Percentiles rank a stretch among this genome's conserved stretches.
These are phyloP conservation scores for Zophobas atratus DNA, from an alignment of 1,140 invertebrate genomes.

Conservation along the genomic window DNA sequence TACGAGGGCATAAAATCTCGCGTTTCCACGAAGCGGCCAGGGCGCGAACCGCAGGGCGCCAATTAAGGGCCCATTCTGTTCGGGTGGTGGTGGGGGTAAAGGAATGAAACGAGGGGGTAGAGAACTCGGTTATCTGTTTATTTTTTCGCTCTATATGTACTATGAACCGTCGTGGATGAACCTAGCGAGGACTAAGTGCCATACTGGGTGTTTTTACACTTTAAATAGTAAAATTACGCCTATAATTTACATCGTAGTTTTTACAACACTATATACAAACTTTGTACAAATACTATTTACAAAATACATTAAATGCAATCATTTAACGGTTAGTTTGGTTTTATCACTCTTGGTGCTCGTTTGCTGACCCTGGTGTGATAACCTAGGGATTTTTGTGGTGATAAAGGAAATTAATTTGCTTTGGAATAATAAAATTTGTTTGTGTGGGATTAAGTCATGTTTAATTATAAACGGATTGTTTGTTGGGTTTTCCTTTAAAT, in stretches of 20 bases:
- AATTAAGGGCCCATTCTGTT: constrained; percentile 61
- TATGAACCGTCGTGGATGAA: background rate
- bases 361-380: constrained; percentile 38
- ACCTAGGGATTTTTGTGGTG: background rate
- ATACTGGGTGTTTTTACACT: constrained; percentile 27
- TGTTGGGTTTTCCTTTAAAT: too few species aligned
- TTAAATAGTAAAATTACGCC: constrained; percentile 47
- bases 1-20: constrained; percentile 13
- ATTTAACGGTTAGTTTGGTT: constrained; percentile 50
- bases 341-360: constrained; percentile 42
- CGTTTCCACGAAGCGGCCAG: background rate
- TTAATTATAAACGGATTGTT: constrained; percentile 10
- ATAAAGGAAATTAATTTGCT: constrained; percentile 41
- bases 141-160: constrained; percentile 15
- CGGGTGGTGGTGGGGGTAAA: constrained; percentile 12
- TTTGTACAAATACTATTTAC: constrained; percentile 50
- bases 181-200: constrained; percentile 10
- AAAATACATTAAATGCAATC: constrained; percentile 49
- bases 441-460: constrained; percentile 8
- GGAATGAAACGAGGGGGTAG: constrained; percentile 29
- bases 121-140: constrained; percentile 20
- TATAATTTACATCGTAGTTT: constrained; percentile 50
- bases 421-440: constrained; percentile 35
- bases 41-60: constrained; percentile 56
- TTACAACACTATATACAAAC: constrained; percentile 45